Evolutionary conservation across 2,888 invertebrate species (phyloP), one percentile per base, ranked within the genome.

Genomic region (Tridacna crocea): DNA sequence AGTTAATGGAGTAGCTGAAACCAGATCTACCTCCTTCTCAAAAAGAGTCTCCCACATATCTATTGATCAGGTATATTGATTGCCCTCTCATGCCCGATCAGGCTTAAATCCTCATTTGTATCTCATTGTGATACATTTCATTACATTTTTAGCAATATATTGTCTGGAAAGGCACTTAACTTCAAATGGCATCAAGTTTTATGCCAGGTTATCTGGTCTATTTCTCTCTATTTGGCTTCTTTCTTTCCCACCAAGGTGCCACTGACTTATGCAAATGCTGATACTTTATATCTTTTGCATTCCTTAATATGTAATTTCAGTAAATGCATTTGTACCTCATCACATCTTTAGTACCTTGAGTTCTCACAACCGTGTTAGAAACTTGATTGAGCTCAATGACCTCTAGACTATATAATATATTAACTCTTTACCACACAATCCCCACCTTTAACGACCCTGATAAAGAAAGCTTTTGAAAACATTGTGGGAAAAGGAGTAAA

Each of bases 141-240:
- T n/a, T 19, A 66, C n/a, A 46, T 46, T 66, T 66, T 66, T 66
- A 11, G 13, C 66, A 66, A 66, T 66, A 36, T 66, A 46, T 66
- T 19, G 66, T 66, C 66, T 66, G 46, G 66, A 46, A 66, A 66
- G 19, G 17, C 66, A 66, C 27, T 66, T 66, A 66, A 46, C 19
- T 55, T 55, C 55, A 55, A 55, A 55, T 55, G 19, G 55, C 3
- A 15, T 36, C 66, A 19, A 27, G 36, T 66, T 66, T 66, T 66
- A 66, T 66, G 13, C 12, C 13, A 46, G 66, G 66, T 46, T 46
- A n/a, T 27, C 66, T 0, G 17, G 66, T 66, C 19, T 36, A 3
- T 66, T 46, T 46, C 46, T n/a, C 12, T n/a, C 46, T 46, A 46
- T 46, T 66, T 46, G n/a, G n/a, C 46, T 46, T 36, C 46, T 66